A percentile compares a stretch with the other conserved stretches of the same genome.
phyloP scores from a whole-genome alignment of 2,888 invertebrate genomes.

The Thera obeliscata region DNA sequence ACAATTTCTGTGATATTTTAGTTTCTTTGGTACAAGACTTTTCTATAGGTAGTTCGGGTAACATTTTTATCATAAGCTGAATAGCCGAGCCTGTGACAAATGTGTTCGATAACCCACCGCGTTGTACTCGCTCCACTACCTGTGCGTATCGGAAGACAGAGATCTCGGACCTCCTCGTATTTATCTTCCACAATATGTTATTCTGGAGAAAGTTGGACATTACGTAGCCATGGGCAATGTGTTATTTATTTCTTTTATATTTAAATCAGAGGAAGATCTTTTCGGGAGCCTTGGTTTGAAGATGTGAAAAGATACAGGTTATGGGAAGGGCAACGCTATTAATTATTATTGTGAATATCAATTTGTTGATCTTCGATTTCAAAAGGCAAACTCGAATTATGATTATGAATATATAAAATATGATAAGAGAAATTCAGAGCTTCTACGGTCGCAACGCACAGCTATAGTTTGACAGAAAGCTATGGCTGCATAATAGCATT shows the following conservation, averaged over 20 bases:
- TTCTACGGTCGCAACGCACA: slow-evolving; percentile 33
- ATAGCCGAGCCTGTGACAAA: slow-evolving; percentile 59
- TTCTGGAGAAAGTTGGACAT: slow-evolving; percentile 59
- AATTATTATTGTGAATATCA: background rate
- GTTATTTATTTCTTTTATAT: slow-evolving; percentile 38
- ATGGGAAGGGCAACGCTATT: background rate
- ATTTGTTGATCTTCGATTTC: no score
- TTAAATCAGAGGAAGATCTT: slow-evolving; percentile 16
- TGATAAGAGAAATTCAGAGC: slow-evolving; percentile 26
- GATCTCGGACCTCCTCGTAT: slow-evolving; percentile 64
- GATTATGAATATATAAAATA: background rate
- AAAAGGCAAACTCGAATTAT: background rate
- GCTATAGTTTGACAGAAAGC: slow-evolving; percentile 38
- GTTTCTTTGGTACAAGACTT: slow-evolving; percentile 15
- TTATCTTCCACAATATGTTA: slow-evolving; percentile 68
- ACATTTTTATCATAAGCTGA: slow-evolving; percentile 54
- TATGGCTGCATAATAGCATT: slow-evolving; percentile 54
- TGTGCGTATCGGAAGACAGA: slow-evolving; percentile 58
- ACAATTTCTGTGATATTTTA: slow-evolving; percentile 28
- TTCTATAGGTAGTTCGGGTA: slow-evolving; percentile 39
- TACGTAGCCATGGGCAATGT: slow-evolving; percentile 41
- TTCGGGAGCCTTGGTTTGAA: slow-evolving; percentile 11
- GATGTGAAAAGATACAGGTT: slow-evolving; percentile 3
- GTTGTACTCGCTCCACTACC: slow-evolving; percentile 52
- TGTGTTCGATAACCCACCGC: slow-evolving; percentile 59